Evolutionary conservation across 2,797 vertebrate species (phyloP), one percentile per base, ranked within the genome.

Genomic region (Xenentodon cancila): DNA sequence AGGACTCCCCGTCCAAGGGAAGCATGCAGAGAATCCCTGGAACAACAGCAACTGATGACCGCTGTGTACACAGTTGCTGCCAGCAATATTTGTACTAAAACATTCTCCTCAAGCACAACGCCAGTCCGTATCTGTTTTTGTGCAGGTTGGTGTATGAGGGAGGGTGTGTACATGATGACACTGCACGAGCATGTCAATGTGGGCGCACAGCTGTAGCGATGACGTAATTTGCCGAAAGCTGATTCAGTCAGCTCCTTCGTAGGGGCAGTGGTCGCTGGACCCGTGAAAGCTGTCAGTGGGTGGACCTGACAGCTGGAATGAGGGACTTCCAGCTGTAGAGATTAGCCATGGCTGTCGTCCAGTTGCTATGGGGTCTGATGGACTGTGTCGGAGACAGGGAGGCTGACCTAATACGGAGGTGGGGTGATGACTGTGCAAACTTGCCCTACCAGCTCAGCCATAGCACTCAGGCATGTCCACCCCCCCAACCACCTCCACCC

Each of bases 371-470:
- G 68, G 68, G 71, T 64, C 43, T 49, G 61, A 63, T 1, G 42
- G 62, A 25, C 22, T 50, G 9, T 32, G 4, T 25, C 4, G 13
- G 62, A 27, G 9, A 54, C 64, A 52, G 55, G 74, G 65, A 64
- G 68, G 75, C 11, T 11, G 22, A 20, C 48, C 79, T 69, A 68
- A 53, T 27, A 42, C n/a, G 69, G 63, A 73, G 73, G 59, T 72
- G 68, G 75, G 69, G 53, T 68, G 71, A 79, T 89, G 82, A 86
- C 84, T 80, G 75, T 89, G 84, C 84, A 87, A 86, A 85, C 71
- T 79, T 70, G 57, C 59, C 82, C 81, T 71, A 73, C 75, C 75
- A 53, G 71, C 75, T 79, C 45, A 64, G 83, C 79, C 78, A 61
- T 34, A 64, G 77, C 16, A 2, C 72, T n/a, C n/a, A n/a, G n/a